Conservation (phyloP, 2,797 vertebrate species). For the Phyllotis vaccarum region DNA sequence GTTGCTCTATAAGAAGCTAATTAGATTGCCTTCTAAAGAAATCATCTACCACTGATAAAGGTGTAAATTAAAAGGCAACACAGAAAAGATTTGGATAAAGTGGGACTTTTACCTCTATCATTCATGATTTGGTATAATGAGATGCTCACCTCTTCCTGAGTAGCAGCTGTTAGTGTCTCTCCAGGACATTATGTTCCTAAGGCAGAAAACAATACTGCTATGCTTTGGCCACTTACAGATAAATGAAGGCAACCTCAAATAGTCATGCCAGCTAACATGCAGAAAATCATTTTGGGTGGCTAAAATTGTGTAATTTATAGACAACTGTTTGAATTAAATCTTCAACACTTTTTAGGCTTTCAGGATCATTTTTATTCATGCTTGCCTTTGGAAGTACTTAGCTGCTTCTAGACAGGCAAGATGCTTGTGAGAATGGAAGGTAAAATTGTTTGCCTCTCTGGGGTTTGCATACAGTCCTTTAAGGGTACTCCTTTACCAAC, state of each 20-base stretch:
- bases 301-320: constrained; percentile 30
- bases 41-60: constrained; percentile 22
- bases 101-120: constrained; percentile 29
- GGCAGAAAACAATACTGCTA: not conserved
- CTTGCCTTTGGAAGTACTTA: not conserved
- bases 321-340: constrained; percentile 14
- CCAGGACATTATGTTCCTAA: not conserved
- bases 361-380: not conserved
- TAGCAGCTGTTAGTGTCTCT: constrained; percentile 27
- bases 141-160: constrained; percentile 28
- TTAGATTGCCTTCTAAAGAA: not conserved
- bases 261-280: not conserved
- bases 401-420: not conserved
- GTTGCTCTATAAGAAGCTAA: not conserved
- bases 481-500: not conserved
- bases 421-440: not conserved
- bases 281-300: constrained; percentile 10
- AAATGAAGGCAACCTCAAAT: constrained; percentile 1
- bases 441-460: not conserved
- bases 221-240: not conserved
- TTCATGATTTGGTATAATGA: not conserved
- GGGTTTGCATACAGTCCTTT: not conserved
- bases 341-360: not conserved
- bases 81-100: constrained; percentile 39
- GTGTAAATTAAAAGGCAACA: constrained; percentile 43